Evolutionary conservation across 2,888 invertebrate genomes (phyloP), one percentile per base, ranked within the genome.

Genomic region (Troides aeacus): DNA sequence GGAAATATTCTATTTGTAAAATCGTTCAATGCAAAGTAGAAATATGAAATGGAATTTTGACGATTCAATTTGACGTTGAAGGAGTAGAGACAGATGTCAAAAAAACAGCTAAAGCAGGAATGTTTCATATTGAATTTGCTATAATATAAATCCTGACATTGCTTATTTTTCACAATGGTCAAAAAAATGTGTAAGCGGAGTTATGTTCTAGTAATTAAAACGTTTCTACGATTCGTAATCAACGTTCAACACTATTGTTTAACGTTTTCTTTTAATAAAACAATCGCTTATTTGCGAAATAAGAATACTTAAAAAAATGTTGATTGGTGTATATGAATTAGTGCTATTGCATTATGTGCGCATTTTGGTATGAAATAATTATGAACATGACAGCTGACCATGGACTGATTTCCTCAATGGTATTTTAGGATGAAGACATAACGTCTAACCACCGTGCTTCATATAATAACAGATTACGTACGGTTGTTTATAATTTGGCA

Each of bases 341-440:
- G 18, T 57, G 62, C 59, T 62, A 65, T 62, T 65, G 36, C 56
- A 39, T 63, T 10, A 53, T 23, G 60, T 5, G 39, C 59, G 53
- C 62, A 30, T 30, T 62, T 65, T 56, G 61, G 57, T 60, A 50
- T 57, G 61, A 62, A 39, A 63, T 56, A 62, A 62, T 66, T 67
- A 24, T 64, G 21, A 61, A 60, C 67, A 59, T 30, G 61, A 64
- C 30, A 60, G 36, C 18, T 42, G 70, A 67, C 70, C 70, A 63
- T 70, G 70, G 60, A 53, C 70, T 67, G 23, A 50, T 70, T 70
- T 64, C 21, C 60, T 12, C 24, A 60, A 59, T 64, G 56, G n/a
- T 64, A 46, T 67, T 70, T 60, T 56, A 39, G 36, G 74, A 67
- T 67, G 24, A 70, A 66, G 63, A 70, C 63, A 70, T 70, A 59